Percentiles rank a stretch among this genome's conserved stretches.
Evolutionary conservation across 2,113 vertebrate species (phyloP).

Genomic region (Tragelaphus buxtoni): DNA sequence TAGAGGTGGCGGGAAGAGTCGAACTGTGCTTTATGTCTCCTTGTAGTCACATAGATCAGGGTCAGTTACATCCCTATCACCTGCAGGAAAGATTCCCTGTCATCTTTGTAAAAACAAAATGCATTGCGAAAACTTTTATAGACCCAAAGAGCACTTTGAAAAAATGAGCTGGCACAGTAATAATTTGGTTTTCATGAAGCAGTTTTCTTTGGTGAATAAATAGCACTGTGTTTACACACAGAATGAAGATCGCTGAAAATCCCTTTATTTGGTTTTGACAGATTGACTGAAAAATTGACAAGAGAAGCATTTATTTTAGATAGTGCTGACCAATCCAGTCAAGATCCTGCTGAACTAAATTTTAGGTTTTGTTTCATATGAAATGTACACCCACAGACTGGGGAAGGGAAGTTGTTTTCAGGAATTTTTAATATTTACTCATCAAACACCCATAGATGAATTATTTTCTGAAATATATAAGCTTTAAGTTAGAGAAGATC

Average conservation of each 20-base stretch:
- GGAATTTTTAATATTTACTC: background rate
- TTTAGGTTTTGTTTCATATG: constrained; percentile 39
- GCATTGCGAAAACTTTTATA: background rate
- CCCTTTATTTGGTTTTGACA: constrained; percentile 58
- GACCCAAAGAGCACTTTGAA: constrained; percentile 25
- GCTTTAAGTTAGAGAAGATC: background rate
- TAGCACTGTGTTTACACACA: constrained; percentile 56
- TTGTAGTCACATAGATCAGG: constrained; percentile 51
- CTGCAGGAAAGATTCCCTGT: background rate
- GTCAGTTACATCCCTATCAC: background rate
- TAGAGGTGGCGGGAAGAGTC: constrained; percentile 30
- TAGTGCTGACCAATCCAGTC: constrained; percentile 15
- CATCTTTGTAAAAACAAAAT: constrained; percentile 48
- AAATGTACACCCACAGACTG: background rate
- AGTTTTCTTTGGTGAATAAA: constrained; percentile 62
- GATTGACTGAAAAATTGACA: constrained; percentile 58
- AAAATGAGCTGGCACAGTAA: background rate
- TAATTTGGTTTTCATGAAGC: constrained; percentile 48
- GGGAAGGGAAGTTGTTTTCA: background rate
- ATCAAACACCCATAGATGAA: background rate
- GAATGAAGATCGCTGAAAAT: constrained; percentile 48
- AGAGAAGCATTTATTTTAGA: constrained; percentile 55
- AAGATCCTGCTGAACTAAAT: background rate
- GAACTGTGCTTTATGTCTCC: constrained; percentile 36
- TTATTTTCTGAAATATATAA: background rate